Evolutionary conservation across 2,113 vertebrate species (phyloP), one percentile per base, ranked within the genome.

Genomic region (Larimichthys polyactis): DNA sequence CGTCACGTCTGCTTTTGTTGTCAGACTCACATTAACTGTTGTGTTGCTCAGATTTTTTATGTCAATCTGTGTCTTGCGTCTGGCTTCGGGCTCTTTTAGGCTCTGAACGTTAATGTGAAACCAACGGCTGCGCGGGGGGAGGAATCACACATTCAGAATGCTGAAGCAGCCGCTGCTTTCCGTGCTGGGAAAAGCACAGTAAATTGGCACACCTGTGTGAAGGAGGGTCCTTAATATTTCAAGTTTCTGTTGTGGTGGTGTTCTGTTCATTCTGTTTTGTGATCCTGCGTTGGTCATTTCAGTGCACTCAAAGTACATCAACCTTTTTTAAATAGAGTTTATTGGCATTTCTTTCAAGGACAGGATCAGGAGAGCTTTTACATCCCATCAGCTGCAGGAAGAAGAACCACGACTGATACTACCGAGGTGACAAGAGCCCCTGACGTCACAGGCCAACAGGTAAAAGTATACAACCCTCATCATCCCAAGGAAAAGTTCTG

Each of bases 1-100:
- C 52, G 3, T 22, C 52, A 48, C 3, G 8, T 27, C 29, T 19
- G 32, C 55, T 73, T 78, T 71, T 51, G 59, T 76, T 65, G 43
- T 58, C 14, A 46, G 11, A 19, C 24, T 22, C 20, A 5, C 11
- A 1, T 40, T 44, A 5, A 40, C 27, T 22, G 43, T 22, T 43
- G n/a, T 59, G 43, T 51, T 22, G n/a, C 2, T 65, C 49, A 6
- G 20, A 27, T 29, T 19, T 44, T 32, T 62, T 15, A 49, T 29
- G 54, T 71, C 12, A 12, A n/a, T 17, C 24, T 46, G 49, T 29
- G 3, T 51, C 49, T n/a, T 16, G 3, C 24, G 5, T 44, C 32
- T 43, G n/a, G 60, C 36, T 65, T 2, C 11, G 5, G 7, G 36
- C 27, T 22, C 59, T 52, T 51, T 36, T 4, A 60, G 24, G 15